Evolutionary conservation across 2,797 vertebrate species (phyloP).

Genomic region (Sciaenops ocellatus): DNA sequence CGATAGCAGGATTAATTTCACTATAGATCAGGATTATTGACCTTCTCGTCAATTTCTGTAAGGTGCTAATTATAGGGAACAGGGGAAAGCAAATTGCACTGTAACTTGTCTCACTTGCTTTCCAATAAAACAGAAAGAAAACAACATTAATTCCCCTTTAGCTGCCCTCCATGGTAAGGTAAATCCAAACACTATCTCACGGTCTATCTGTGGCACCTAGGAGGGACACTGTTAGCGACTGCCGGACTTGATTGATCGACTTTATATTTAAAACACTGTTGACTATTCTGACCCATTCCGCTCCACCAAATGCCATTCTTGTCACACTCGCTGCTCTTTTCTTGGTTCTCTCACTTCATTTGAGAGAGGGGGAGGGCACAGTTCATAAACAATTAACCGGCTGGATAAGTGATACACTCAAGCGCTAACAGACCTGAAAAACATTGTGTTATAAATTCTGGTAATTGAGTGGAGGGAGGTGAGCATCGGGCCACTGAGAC

Average conservation of each 20-base stretch:
- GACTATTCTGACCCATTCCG: slow-evolving; percentile 67
- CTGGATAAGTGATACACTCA: slow-evolving; percentile 84
- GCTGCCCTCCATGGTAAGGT: slow-evolving; percentile 58
- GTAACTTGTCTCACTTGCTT: slow-evolving; percentile 86
- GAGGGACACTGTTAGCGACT: slow-evolving; percentile 30
- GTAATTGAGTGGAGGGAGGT: slow-evolving; percentile 80
- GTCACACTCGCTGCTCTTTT: slow-evolving; percentile 66
- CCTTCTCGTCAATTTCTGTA: slow-evolving; percentile 87
- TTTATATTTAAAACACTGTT: slow-evolving; percentile 65
- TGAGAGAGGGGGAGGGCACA: slow-evolving; percentile 72
- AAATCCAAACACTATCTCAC: slow-evolving; percentile 60
- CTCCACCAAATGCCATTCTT: slow-evolving; percentile 62
- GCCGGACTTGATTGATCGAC: slow-evolving; percentile 49
- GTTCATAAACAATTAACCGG: slow-evolving; percentile 85
- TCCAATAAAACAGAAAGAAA: slow-evolving; percentile 83
- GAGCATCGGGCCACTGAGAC: slow-evolving; percentile 57
- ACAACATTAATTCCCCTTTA: slow-evolving; percentile 80
- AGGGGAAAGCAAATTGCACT: slow-evolving; percentile 86
- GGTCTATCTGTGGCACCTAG: slow-evolving; percentile 45
- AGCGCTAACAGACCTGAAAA: slow-evolving; percentile 82
- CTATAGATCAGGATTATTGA: slow-evolving; percentile 90
- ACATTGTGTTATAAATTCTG: slow-evolving; percentile 79
- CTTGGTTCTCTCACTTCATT: slow-evolving; percentile 69
- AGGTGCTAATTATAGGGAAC: slow-evolving; percentile 88
- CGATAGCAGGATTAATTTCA: slow-evolving; percentile 89